Conservation (phyloP, 2,888 invertebrate species). For the Salticus scenicus region DNA sequence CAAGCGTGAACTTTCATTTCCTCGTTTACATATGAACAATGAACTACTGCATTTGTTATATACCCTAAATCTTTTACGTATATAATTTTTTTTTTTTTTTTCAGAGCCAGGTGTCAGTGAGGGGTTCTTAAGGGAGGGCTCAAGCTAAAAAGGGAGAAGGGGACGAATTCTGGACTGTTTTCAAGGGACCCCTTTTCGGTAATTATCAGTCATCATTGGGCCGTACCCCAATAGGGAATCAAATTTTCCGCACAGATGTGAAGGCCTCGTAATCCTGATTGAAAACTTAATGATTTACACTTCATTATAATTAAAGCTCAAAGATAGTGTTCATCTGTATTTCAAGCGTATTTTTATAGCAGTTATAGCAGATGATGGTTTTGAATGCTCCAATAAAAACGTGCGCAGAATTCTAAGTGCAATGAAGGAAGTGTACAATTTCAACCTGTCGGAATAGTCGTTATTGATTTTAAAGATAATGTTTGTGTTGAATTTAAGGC, state of each 20-base stretch:
- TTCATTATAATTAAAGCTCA: no score
- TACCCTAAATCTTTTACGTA: slow-evolving; percentile 1
- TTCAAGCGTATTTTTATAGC: no score
- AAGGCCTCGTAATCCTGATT: background rate
- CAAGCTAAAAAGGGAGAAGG: background rate
- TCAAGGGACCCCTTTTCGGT: slow-evolving; percentile 9
- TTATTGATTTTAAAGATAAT: no score
- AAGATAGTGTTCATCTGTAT: no score
- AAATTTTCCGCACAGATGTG: slow-evolving; percentile 3
- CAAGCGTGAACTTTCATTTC: background rate
- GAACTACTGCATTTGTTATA: slow-evolving; percentile 20
- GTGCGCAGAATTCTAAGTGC: no score
- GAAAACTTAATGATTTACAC: background rate
- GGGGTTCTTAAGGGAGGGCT: slow-evolving; percentile 3
- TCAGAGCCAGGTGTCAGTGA: slow-evolving; percentile 43
- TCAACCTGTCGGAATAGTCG: no score
- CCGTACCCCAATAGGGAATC: background rate
- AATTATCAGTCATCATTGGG: slow-evolving; percentile 39
- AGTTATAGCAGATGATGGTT: no score
- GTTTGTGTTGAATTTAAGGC: no score
- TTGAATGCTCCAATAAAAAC: no score
- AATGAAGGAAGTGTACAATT: no score
- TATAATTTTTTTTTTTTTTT: background rate
- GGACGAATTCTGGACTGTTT: background rate
- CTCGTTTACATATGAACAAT: slow-evolving; percentile 55